Percentiles rank a stretch among this genome's conserved stretches.
Conservation (phyloP, 2,888 invertebrate species). For the Drosophila villosipedis region DNA sequence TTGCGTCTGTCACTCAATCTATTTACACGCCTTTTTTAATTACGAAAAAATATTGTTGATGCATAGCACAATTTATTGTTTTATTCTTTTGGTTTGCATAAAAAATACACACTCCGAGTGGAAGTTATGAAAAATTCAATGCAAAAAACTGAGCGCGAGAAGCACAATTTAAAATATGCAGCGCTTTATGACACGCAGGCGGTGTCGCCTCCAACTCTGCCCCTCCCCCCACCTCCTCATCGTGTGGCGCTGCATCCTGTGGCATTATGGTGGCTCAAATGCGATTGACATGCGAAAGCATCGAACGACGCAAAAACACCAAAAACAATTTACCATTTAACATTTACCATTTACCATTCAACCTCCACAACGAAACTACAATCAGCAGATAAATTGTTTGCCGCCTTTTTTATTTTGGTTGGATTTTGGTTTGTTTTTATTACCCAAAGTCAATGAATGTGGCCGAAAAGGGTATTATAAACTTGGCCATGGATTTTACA, state of each 20-base stretch:
- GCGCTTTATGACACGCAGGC: slow-evolving; percentile 56
- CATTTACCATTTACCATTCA: slow-evolving; percentile 1
- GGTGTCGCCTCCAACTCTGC: not conserved
- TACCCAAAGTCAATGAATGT: not conserved
- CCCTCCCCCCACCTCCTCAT: not conserved
- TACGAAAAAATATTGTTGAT: slow-evolving; percentile 46
- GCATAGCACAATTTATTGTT: not conserved
- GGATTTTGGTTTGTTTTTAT: not conserved
- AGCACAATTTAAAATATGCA: slow-evolving; percentile 70
- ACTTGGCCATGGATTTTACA: not conserved
- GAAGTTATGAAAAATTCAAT: slow-evolving; percentile 55
- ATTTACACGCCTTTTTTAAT: slow-evolving; percentile 63
- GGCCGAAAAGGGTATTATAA: not conserved
- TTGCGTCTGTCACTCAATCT: slow-evolving; percentile 39
- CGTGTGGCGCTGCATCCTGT: slow-evolving; percentile 32
- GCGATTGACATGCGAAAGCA: slow-evolving; percentile 65
- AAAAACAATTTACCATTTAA: slow-evolving; percentile 7
- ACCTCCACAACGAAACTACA: slow-evolving; percentile 8
- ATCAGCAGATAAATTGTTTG: slow-evolving; percentile 27
- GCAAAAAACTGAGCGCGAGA: slow-evolving; percentile 23
- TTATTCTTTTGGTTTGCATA: slow-evolving; percentile 11
- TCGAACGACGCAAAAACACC: slow-evolving; percentile 29
- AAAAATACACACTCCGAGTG: not conserved
- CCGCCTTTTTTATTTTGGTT: not conserved
- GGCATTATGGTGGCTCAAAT: slow-evolving; percentile 71